Evolutionary conservation across 2,888 invertebrate genomes (phyloP), one percentile per base, ranked within the genome.

Genomic region (Cheilosia scutellata): DNA sequence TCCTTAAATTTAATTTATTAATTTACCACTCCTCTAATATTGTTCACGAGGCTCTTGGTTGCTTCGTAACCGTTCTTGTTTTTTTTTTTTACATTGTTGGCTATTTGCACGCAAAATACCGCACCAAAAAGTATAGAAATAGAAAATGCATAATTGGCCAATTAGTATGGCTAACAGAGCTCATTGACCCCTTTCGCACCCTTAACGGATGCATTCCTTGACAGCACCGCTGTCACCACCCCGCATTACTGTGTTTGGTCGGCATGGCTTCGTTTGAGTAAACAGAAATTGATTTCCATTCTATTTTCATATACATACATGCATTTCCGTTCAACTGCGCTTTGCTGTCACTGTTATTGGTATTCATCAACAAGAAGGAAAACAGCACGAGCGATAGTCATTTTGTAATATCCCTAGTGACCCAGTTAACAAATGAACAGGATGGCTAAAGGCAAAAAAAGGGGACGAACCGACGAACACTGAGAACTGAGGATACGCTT

Each of bases 401-500:
- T 49, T 72, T 37, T 49, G 47, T 58, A 57, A 51, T 79, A 75
- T 47, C 58, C 68, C 63, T 37, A 74, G 57, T 83, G 78, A 83
- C 83, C 83, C 42, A 83, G 74, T 83, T 83, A 79, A 63, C 44
- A 79, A 74, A 70, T 66, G 71, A 66, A 75, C 44, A 79, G 68
- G 25, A 78, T 57, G 68, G 66, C 74, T 68, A 66, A 58, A 62
- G 78, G 63, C 37, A 37, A 37, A 37, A 9, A 37, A 3, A 4
- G 62, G 20, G 20, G 20, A 20, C 20, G 20, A 20, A 20, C 20
- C 20, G 55, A 58, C 49, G 7, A 51, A 7, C n/a, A 16, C 29
- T 13, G n/a, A 70, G 37, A n/a, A 49, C 25, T 9, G 37, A 37
- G 11, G 37, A 37, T 37, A 7, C 7, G 20, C 37, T 37, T 70